These are phyloP conservation scores for Theristicus caerulescens DNA, from an alignment of 2,113 vertebrate species.

Conservation along the genomic window DNA sequence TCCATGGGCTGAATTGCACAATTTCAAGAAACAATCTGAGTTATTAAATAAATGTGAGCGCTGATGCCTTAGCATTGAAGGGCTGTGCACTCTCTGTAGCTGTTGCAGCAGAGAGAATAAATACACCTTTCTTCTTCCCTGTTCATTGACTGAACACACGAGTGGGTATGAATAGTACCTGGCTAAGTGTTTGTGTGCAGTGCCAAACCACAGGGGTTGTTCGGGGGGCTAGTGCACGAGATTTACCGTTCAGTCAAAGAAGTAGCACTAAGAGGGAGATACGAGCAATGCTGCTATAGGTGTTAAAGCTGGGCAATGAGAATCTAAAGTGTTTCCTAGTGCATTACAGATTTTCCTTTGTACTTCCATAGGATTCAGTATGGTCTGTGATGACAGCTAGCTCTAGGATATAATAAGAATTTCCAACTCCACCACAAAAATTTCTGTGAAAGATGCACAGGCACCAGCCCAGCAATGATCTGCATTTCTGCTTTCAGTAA, in stretches of 20 bases:
- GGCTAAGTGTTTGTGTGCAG: neutral
- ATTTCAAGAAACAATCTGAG: slow-evolving; percentile 5
- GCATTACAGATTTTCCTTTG: neutral
- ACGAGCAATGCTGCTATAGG: neutral
- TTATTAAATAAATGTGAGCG: neutral
- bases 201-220: neutral
- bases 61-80: neutral
- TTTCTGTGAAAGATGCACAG: neutral
- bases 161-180: neutral
- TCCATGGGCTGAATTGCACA: slow-evolving; percentile 28
- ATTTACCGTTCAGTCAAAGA: neutral
- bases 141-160: neutral
- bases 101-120: slow-evolving; percentile 31
- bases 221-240: neutral
- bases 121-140: slow-evolving; percentile 11
- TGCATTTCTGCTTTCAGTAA: neutral
- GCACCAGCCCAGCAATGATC: neutral
- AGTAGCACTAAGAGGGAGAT: neutral
- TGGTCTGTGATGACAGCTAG: neutral
- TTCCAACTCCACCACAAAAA: neutral
- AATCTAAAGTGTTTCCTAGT: neutral
- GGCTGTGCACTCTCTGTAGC: neutral
- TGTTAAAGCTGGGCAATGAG: neutral
- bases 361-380: neutral
- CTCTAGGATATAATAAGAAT: neutral